phyloP scores from a whole-genome alignment of 2,797 vertebrate species.

The Meriones psammophilus region DNA sequence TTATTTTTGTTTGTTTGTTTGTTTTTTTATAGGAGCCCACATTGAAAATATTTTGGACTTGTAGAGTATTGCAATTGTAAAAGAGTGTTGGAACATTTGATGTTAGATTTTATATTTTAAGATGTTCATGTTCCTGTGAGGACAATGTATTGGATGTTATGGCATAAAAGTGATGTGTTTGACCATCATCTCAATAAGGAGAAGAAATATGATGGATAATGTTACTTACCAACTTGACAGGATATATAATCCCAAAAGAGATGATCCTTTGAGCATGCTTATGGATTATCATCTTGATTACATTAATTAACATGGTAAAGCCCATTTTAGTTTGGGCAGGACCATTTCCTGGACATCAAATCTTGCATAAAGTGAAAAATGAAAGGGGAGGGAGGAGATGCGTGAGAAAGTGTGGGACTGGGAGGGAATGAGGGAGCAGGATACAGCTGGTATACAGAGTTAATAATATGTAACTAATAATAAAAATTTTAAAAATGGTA shows the following conservation, averaged over 20 bases:
- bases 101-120: not conserved
- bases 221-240: not conserved
- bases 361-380: not conserved
- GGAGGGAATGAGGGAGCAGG: no score
- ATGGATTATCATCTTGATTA: not conserved
- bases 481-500: no score
- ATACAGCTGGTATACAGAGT: no score
- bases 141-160: not conserved
- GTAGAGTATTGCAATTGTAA: not conserved
- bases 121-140: not conserved
- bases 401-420: no score
- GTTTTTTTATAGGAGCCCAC: not conserved
- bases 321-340: not conserved
- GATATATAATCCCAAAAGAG: not conserved
- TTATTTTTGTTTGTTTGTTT: not conserved
- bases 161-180: not conserved
- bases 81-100: not conserved
- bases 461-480: no score
- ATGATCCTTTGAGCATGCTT: not conserved
- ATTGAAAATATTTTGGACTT: not conserved
- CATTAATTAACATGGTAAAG: not conserved
- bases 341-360: not conserved
- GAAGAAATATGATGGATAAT: not conserved
- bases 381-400: no score
- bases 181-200: not conserved